Percentiles rank a stretch among this genome's conserved stretches.
These are phyloP conservation scores for Ellobius talpinus DNA, from an alignment of 2,113 vertebrate genomes.

Conservation along the genomic window DNA sequence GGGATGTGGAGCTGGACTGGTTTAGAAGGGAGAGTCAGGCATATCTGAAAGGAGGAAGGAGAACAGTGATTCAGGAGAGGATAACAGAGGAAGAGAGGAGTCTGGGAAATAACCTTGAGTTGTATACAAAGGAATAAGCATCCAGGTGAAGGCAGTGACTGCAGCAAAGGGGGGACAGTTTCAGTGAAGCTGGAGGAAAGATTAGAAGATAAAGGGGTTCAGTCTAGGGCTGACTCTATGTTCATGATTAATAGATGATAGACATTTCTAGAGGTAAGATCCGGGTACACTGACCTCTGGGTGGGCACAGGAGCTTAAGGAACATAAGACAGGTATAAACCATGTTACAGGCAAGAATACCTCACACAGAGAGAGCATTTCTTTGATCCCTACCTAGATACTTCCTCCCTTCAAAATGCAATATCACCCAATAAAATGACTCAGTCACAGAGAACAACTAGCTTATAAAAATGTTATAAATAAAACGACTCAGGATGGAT, in stretches of 20 bases:
- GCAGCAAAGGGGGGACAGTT: neutral
- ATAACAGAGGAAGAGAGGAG: neutral
- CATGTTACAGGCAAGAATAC: neutral
- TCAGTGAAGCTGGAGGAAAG: neutral
- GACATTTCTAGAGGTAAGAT: neutral
- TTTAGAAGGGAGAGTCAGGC: neutral
- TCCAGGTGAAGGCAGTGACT: neutral
- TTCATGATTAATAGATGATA: neutral
- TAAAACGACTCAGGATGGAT: neutral
- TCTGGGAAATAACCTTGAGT: neutral
- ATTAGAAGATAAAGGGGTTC: neutral
- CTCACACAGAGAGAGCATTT: neutral
- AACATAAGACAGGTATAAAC: neutral
- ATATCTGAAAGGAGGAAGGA: neutral
- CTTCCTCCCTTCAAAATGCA: neutral
- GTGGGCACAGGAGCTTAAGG: neutral
- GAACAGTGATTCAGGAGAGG: neutral
- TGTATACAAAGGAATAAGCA: neutral
- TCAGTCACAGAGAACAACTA: neutral
- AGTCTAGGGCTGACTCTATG: neutral
- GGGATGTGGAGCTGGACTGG: neutral
- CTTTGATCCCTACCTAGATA: neutral
- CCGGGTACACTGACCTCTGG: too few species aligned
- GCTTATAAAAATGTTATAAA: neutral
- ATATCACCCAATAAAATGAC: neutral